These are phyloP conservation scores for Rhadinocentrus ornatus DNA, from an alignment of 2,797 vertebrate species.

Conservation along the genomic window DNA sequence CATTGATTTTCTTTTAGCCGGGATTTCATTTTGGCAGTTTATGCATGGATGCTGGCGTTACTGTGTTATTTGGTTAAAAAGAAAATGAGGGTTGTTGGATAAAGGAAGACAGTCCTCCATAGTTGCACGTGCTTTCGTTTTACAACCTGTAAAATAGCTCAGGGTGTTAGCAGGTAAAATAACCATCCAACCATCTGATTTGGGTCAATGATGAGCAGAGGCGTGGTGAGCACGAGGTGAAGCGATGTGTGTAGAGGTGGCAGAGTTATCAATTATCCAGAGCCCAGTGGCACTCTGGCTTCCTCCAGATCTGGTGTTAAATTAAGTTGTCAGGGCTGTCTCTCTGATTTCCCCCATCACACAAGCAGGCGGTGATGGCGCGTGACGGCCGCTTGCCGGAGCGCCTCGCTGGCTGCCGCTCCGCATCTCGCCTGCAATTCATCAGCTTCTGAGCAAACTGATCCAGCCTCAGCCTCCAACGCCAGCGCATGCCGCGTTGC, in stretches of 20 bases:
- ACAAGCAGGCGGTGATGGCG: conserved; percentile 82
- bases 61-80: conserved; percentile 3
- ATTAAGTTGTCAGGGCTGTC: conserved; percentile 89
- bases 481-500: conserved; percentile 74
- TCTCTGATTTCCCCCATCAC: conserved; percentile 82
- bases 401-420: conserved; percentile 87
- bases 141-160: not conserved
- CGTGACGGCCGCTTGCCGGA: conserved; percentile 86
- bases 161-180: conserved; percentile 6
- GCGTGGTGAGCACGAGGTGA: conserved; percentile 57
- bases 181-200: conserved; percentile 41
- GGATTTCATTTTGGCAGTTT: not conserved
- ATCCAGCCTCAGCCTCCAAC: conserved; percentile 67
- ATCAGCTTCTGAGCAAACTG: conserved; percentile 81
- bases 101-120: not conserved
- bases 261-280: conserved; percentile 86
- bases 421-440: conserved; percentile 86
- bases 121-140: not conserved
- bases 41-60: not conserved
- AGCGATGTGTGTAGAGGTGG: conserved; percentile 59
- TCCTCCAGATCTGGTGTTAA: conserved; percentile 84
- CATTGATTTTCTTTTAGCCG: conserved; percentile 3
- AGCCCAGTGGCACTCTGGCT: conserved; percentile 82
- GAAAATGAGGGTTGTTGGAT: not conserved
- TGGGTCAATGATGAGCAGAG: conserved; percentile 46